phyloP scores from a whole-genome alignment of 2,888 invertebrate genomes.

The Listrodromus nycthemerus region DNA sequence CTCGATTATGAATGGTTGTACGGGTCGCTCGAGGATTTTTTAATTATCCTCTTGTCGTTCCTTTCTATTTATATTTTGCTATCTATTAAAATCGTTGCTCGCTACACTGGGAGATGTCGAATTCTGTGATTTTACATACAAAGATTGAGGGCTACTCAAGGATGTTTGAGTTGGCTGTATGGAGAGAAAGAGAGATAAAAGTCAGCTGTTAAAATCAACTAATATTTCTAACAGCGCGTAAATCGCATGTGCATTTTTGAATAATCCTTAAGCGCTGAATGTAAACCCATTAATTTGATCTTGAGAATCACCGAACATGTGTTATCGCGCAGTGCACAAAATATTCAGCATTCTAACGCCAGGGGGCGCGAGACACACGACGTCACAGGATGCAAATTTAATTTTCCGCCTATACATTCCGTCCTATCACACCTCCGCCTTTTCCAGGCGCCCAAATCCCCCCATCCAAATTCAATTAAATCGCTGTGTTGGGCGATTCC shows the following conservation, averaged over 20 bases:
- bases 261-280: neutral
- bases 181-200: constrained; percentile 7
- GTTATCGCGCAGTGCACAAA: neutral
- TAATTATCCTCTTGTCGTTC: constrained; percentile 32
- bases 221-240: no score
- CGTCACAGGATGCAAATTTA: constrained; percentile 73
- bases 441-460: constrained; percentile 1
- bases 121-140: constrained; percentile 26
- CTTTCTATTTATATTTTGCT: neutral
- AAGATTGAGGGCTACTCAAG: neutral
- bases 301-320: constrained; percentile 4
- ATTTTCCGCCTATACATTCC: constrained; percentile 69
- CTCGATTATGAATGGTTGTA: constrained; percentile 65
- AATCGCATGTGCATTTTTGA: neutral
- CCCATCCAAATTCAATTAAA: constrained; percentile 70
- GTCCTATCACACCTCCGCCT: constrained; percentile 39
- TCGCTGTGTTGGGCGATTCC: constrained; percentile 72
- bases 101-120: neutral
- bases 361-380: constrained; percentile 56
- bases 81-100: neutral
- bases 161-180: neutral
- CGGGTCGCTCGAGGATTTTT: constrained; percentile 17
- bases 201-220: no score
- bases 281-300: constrained; percentile 10
- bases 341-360: constrained; percentile 3